Evolutionary conservation across 2,888 invertebrate genomes (phyloP), one percentile per base, ranked within the genome.

Genomic region (Celastrina argiolus): DNA sequence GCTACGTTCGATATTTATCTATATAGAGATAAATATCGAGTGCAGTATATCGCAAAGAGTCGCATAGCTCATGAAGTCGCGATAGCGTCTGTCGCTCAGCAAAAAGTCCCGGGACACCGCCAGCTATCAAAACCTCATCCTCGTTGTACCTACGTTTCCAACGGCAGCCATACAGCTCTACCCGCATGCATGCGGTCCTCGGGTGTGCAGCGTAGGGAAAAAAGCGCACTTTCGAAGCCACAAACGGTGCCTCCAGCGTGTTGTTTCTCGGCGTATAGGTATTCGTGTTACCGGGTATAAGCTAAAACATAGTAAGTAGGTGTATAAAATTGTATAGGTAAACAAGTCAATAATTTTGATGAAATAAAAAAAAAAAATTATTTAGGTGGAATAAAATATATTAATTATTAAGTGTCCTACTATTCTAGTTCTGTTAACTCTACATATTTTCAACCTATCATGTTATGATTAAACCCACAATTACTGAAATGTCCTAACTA

Each of bases 111-210:
- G 76, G 80, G 82, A 82, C 78, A 69, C 69, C 85, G 82, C 82
- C 68, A 85, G 85, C 85, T 68, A 75, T 72, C 67, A 69, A 72
- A 73, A 76, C 70, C 66, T 69, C 72, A 73, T 69, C 74, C 74
- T 71, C 77, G 73, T 75, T 76, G 71, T 83, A 91, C 91, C 75
- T 88, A 92, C 91, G 91, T 88, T 91, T 91, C 91, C 91, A 91
- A 36, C 77, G 82, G 86, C 98, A 98, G 70, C 98, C 98, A 81
- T 96, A 97, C 67, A 98, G 89, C 82, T 98, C 98, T 51, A 98
- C 96, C 72, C 98, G 88, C 96, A 98, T 96, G 88, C 98, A 98
- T 63, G 97, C 96, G 0, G 97, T 97, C 66, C 97, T 91, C 0
- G 96, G 95, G 78, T 96, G 95, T 65, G 95, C 94, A 72, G 97